phyloP scores from a whole-genome alignment of 1,140 invertebrate species.

The Drepana arcuata region DNA sequence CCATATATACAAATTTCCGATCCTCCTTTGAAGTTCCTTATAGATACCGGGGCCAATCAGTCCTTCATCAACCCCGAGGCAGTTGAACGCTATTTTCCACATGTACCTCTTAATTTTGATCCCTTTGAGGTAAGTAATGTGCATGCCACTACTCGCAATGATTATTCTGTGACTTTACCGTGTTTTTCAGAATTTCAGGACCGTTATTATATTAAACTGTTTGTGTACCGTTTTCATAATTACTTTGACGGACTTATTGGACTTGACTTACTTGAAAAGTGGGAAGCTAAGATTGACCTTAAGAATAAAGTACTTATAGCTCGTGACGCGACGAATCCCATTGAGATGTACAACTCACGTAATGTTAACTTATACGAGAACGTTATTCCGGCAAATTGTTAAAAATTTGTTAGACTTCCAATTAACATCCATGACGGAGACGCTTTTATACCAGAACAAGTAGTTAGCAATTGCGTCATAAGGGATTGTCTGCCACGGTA shows the following conservation, averaged over 20 bases:
- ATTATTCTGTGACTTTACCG: neutral
- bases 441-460: slow-evolving; percentile 1
- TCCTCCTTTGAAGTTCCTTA: neutral
- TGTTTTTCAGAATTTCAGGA: neutral
- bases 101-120: neutral
- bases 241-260: slow-evolving; percentile 14
- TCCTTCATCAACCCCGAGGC: neutral
- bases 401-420: slow-evolving; percentile 12
- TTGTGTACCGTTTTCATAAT: neutral
- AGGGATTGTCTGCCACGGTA: slow-evolving; percentile 8
- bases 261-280: slow-evolving; percentile 4
- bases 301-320: slow-evolving; percentile 11
- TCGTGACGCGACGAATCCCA: slow-evolving; percentile 6
- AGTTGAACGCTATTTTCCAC: neutral
- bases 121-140: neutral
- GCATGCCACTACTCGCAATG: neutral
- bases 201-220: neutral
- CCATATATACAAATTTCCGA: neutral
- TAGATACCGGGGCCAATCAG: neutral
- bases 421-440: slow-evolving; percentile 10
- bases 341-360: slow-evolving; percentile 8
- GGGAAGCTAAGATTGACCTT: slow-evolving; percentile 11
- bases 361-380: slow-evolving; percentile 12
- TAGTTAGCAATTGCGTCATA: slow-evolving; percentile 7
- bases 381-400: slow-evolving; percentile 13